These are phyloP conservation scores for Tor tambroides DNA, from an alignment of 2,113 vertebrate genomes.

Conservation along the genomic window DNA sequence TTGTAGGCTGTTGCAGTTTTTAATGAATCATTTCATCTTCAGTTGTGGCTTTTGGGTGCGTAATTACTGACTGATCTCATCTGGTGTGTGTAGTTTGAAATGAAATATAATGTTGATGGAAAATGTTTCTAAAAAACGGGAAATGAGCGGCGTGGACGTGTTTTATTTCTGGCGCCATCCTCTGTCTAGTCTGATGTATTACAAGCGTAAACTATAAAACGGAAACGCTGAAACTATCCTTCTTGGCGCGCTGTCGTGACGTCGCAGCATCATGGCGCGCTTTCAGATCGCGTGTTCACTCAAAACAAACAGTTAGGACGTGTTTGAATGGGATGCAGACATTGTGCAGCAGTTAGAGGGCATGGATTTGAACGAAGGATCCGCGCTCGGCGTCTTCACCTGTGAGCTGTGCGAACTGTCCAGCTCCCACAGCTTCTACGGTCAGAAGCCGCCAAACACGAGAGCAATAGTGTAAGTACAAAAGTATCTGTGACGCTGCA, in stretches of 20 bases:
- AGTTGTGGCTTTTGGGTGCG: background rate
- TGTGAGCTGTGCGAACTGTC: slow-evolving; percentile 82
- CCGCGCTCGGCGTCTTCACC: slow-evolving; percentile 71
- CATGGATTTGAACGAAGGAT: slow-evolving; percentile 50
- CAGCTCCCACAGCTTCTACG: slow-evolving; percentile 79
- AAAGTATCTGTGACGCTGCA: background rate
- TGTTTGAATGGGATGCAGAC: background rate
- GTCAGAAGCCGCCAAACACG: slow-evolving; percentile 83
- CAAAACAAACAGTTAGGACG: background rate
- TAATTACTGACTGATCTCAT: background rate
- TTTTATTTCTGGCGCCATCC: background rate
- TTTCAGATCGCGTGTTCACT: background rate
- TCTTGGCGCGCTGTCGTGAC: background rate
- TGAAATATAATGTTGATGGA: background rate
- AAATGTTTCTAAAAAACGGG: background rate
- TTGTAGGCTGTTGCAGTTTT: background rate
- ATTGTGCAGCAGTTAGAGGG: background rate
- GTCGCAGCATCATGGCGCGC: background rate
- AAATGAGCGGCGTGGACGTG: background rate
- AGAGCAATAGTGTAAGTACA: slow-evolving; percentile 81
- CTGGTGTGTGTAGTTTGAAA: background rate
- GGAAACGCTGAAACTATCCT: background rate
- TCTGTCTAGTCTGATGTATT: background rate
- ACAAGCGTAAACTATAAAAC: background rate
- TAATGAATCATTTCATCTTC: background rate